Percentiles rank a stretch among this genome's conserved stretches.
These are phyloP conservation scores for Lepetodrilus schrolli DNA, from an alignment of 2,888 invertebrate species.

Conservation along the genomic window DNA sequence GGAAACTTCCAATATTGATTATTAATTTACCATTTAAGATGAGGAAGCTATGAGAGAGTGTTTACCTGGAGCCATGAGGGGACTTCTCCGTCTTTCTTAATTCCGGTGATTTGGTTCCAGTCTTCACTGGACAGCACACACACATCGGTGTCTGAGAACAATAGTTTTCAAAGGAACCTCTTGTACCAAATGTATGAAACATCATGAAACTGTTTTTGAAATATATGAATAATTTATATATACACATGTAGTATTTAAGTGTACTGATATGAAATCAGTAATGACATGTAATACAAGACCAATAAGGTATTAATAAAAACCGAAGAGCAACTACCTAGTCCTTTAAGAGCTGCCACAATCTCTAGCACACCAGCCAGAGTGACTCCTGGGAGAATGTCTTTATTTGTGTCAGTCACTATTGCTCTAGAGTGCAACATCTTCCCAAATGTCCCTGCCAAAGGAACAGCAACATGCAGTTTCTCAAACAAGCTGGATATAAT, in stretches of 20 bases:
- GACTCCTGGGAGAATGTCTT: slow-evolving; percentile 48
- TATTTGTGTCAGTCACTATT: slow-evolving; percentile 57
- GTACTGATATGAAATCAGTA: no score
- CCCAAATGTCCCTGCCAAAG: slow-evolving; percentile 54
- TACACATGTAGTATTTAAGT: no score
- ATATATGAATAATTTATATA: no score
- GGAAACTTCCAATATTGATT: no score
- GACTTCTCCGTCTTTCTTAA: slow-evolving; percentile 48
- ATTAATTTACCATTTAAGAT: no score
- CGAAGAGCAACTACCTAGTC: slow-evolving; percentile 45
- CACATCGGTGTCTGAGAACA: slow-evolving; percentile 46
- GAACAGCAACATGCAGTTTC: background rate
- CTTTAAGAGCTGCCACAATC: slow-evolving; percentile 55
- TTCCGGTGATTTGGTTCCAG: slow-evolving; percentile 62
- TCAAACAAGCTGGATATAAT: background rate
- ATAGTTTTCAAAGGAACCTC: no score
- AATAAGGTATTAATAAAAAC: background rate
- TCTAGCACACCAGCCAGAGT: slow-evolving; percentile 52
- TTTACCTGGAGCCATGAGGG: slow-evolving; percentile 69
- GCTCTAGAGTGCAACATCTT: slow-evolving; percentile 57
- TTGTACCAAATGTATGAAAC: no score
- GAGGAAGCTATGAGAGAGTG: no score
- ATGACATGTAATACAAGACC: no score
- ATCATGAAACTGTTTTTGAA: no score
- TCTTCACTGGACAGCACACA: slow-evolving; percentile 62